A percentile compares a stretch with the other conserved stretches of the same genome.
These are phyloP conservation scores for Apocheima hispidaria DNA, from an alignment of 2,888 invertebrate species.

Conservation along the genomic window DNA sequence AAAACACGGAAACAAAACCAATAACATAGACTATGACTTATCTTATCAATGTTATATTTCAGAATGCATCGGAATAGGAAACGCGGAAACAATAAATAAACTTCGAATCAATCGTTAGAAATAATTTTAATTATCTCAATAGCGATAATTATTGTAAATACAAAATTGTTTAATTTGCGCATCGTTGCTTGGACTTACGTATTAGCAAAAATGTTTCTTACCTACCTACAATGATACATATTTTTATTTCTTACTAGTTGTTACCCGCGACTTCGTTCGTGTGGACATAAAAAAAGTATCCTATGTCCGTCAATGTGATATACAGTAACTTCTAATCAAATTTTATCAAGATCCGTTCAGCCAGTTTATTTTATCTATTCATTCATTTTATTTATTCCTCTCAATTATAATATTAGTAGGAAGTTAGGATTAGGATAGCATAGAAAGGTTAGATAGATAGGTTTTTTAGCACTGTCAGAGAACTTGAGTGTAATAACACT, in stretches of 20 bases:
- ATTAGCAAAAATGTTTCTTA: neutral
- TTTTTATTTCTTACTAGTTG: neutral
- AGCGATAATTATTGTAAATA: slow-evolving; percentile 28
- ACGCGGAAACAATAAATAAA: slow-evolving; percentile 49
- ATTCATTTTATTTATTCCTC: too few species aligned
- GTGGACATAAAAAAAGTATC: neutral
- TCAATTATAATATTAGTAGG: too few species aligned
- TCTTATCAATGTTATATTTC: neutral
- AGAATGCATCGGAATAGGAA: slow-evolving; percentile 42
- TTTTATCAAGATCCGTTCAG: too few species aligned
- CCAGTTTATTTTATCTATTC: too few species aligned
- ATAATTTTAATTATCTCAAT: slow-evolving; percentile 47
- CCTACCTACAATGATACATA: neutral
- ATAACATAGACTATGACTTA: neutral
- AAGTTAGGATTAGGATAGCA: too few species aligned
- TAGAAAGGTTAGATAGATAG: too few species aligned
- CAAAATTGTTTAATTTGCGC: slow-evolving; percentile 20
- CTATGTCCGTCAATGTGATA: too few species aligned
- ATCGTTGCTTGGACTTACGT: slow-evolving; percentile 8
- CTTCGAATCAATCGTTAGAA: slow-evolving; percentile 40
- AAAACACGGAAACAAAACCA: slow-evolving; percentile 1
- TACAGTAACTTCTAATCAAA: too few species aligned
- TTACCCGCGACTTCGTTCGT: neutral
- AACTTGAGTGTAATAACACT: too few species aligned
- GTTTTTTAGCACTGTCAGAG: too few species aligned